Evolutionary conservation across 1,140 invertebrate genomes (phyloP).

Genomic region (Drosophila lacertosa): DNA sequence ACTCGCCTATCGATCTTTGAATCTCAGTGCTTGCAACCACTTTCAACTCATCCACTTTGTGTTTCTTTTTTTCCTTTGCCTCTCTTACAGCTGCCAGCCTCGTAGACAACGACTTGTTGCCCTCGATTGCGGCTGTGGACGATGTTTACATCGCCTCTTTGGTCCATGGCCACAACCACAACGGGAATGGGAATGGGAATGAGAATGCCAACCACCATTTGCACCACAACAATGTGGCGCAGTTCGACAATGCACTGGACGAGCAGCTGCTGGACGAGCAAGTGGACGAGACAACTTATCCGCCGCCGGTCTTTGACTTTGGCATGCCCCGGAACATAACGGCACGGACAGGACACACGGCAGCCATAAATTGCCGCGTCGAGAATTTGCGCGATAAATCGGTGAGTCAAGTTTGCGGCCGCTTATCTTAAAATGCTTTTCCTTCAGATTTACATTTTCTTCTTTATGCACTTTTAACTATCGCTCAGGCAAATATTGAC

Average conservation of each 20-base stretch:
- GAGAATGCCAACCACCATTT: slow-evolving; percentile 21
- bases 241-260: slow-evolving; percentile 62
- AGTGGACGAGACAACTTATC: slow-evolving; percentile 62
- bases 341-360: slow-evolving; percentile 92
- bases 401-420: slow-evolving; percentile 85
- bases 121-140: slow-evolving; percentile 57
- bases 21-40: slow-evolving; percentile 3
- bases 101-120: slow-evolving; percentile 63
- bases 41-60: background rate
- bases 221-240: slow-evolving; percentile 48
- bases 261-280: slow-evolving; percentile 48
- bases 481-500: slow-evolving; percentile 62
- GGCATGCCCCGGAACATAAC: slow-evolving; percentile 92
- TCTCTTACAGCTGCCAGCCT: slow-evolving; percentile 44
- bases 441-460: slow-evolving; percentile 20
- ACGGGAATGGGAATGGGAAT: slow-evolving; percentile 22
- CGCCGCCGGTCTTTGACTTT: slow-evolving; percentile 90
- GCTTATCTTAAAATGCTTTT: slow-evolving; percentile 50
- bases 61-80: background rate
- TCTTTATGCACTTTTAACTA: slow-evolving; percentile 69
- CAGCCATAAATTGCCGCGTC: slow-evolving; percentile 92
- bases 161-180: slow-evolving; percentile 54
- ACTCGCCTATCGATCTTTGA: background rate
- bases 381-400: slow-evolving; percentile 93
- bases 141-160: slow-evolving; percentile 73